These are phyloP conservation scores for Heterodera filipjevi DNA, from an alignment of 2,888 invertebrate species.

Conservation along the genomic window DNA sequence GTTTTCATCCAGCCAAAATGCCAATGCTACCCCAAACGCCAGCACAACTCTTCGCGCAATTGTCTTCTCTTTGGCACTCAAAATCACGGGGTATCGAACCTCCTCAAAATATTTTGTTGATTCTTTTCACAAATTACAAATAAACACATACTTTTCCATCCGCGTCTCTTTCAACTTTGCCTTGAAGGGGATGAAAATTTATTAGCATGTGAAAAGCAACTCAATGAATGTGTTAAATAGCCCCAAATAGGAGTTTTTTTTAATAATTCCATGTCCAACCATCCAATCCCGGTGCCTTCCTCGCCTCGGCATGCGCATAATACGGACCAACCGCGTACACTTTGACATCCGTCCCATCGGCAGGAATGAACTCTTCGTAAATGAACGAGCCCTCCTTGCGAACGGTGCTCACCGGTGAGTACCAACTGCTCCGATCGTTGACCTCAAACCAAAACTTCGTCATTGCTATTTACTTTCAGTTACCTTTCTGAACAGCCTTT, in stretches of 20 bases:
- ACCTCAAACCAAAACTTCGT: slow-evolving; percentile 73
- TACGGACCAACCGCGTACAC: slow-evolving; percentile 98
- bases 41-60: slow-evolving; percentile 93
- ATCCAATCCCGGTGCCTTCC: slow-evolving; percentile 86
- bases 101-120: slow-evolving; percentile 70
- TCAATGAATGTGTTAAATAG: too few relatives aligned
- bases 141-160: slow-evolving; percentile 75
- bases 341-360: slow-evolving; percentile 85
- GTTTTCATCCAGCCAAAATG: neutral
- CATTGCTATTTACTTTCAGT: neutral
- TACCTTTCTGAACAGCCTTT: slow-evolving; percentile 91
- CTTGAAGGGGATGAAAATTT: slow-evolving; percentile 65
- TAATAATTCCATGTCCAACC: slow-evolving; percentile 44
- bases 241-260: neutral
- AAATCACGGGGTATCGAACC: slow-evolving; percentile 95
- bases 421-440: slow-evolving; percentile 96
- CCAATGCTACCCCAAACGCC: slow-evolving; percentile 68
- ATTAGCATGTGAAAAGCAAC: neutral
- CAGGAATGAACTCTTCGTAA: slow-evolving; percentile 99
- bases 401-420: slow-evolving; percentile 87
- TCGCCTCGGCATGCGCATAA: slow-evolving; percentile 92
- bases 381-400: slow-evolving; percentile 96
- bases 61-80: slow-evolving; percentile 93
- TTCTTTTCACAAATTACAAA: neutral
- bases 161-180: slow-evolving; percentile 75